A percentile compares a stretch with the other conserved stretches of the same genome.
Evolutionary conservation across 2,113 vertebrate species (phyloP).

Genomic region (Mugil cephalus): DNA sequence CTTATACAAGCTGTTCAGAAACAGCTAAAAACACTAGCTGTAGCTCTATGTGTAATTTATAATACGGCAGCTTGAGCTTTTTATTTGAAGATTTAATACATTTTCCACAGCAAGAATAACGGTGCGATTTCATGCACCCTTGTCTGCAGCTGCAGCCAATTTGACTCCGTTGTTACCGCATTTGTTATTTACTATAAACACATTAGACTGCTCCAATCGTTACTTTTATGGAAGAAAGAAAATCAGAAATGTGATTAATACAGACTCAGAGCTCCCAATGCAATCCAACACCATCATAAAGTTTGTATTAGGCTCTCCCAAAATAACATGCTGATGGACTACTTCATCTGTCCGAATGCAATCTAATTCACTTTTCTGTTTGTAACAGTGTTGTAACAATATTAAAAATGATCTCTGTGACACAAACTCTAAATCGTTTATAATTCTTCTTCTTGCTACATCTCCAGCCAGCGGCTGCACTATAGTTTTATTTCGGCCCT

Average conservation of each 20-base stretch:
- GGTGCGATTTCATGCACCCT: no score
- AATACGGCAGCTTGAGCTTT: no score
- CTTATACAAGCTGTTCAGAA: no score
- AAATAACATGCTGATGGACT: background rate
- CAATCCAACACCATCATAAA: slow-evolving; percentile 9
- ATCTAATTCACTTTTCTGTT: slow-evolving; percentile 23
- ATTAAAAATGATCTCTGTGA: background rate
- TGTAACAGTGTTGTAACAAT: slow-evolving; percentile 1
- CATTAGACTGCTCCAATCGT: no score
- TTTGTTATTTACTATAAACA: no score
- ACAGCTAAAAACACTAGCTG: no score
- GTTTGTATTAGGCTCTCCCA: slow-evolving; percentile 2
- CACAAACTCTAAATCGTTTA: slow-evolving; percentile 7
- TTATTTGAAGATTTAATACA: no score
- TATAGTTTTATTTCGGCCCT: slow-evolving; percentile 18
- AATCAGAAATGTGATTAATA: slow-evolving; percentile 30
- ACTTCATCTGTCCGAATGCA: slow-evolving; percentile 2
- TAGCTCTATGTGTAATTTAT: no score
- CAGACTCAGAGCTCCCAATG: background rate
- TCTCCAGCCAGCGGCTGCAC: slow-evolving; percentile 25
- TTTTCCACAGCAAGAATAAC: no score
- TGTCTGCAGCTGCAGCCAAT: no score
- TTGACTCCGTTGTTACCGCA: no score
- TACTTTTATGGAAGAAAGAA: background rate
- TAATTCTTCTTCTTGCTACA: slow-evolving; percentile 20